Base-by-base conservation (phyloP, 2,888 invertebrate species). In the Brenthis daphne region DNA sequence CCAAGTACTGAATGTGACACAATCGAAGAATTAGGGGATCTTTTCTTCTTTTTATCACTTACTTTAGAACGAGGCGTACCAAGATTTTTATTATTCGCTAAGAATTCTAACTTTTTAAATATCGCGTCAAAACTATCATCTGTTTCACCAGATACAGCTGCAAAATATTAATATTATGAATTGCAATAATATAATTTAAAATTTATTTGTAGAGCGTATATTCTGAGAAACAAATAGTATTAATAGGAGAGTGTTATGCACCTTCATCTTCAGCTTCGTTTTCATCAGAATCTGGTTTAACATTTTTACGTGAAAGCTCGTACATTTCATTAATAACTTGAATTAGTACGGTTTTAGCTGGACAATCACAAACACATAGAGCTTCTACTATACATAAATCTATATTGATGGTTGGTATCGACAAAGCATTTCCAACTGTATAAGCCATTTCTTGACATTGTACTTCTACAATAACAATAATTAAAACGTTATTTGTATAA, bases 341-440 rank as follows among this genome's bases (percentile, higher is more conserved):
- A 13, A 80, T 68, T 24, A 92, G 73, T 37, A 79, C 58, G 33
- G 55, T 51, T 80, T 83, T 87, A 0, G 90, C 86, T 2, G 81
- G 66, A 71, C 83, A 82, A 1, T 80, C 72, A 65, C 83, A 80
- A 0, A 78, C 68, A 73, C 86, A 85, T 53, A 94, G 79, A 47
- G 92, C 90, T 79, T 93, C 91, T 68, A 89, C 91, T 77, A 90
- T 92, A 80, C 90, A 86, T 47, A 82, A 78, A 80, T 94, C 95
- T 67, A 94, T 86, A 80, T 88, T 94, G 71, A 92, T 76, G 6
- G 90, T 89, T 1, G 94, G 93, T 68, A 94, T 73, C 4, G 80
- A 74, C 3, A 94, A 79, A 6, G 73, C 77, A 78, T 87, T 92
- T 4, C 93, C 94, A 20, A 90, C 68, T 2, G 85, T 76, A 73